Conservation (phyloP, 2,113 vertebrate species). For the Plestiodon gilberti region DNA sequence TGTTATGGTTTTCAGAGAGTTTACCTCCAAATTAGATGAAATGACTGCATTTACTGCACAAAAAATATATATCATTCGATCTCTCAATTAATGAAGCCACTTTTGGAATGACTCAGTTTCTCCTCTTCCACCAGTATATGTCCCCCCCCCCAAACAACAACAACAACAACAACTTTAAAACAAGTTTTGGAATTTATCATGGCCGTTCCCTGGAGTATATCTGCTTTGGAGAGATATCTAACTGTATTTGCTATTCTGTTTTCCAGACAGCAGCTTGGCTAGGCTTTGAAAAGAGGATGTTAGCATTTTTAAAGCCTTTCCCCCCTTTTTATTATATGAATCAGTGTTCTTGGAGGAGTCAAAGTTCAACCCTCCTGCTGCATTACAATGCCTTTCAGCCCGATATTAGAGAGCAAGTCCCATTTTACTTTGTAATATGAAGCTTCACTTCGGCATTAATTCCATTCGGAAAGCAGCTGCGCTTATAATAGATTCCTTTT, state of each 20-base stretch:
- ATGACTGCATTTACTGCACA: not conserved
- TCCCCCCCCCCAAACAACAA: not conserved
- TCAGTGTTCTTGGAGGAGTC: slow-evolving; percentile 76
- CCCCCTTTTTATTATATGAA: slow-evolving; percentile 75
- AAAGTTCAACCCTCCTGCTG: slow-evolving; percentile 77
- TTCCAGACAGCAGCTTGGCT: slow-evolving; percentile 63
- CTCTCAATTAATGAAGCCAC: not conserved
- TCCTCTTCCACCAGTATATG: slow-evolving; percentile 9
- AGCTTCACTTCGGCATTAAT: slow-evolving; percentile 76
- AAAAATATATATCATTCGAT: slow-evolving; percentile 35
- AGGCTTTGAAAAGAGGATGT: slow-evolving; percentile 65
- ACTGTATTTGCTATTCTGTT: slow-evolving; percentile 61
- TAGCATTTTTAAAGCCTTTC: slow-evolving; percentile 77
- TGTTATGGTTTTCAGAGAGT: not conserved
- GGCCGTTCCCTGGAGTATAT: slow-evolving; percentile 38
- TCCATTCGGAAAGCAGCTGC: slow-evolving; percentile 77
- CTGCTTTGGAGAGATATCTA: slow-evolving; percentile 42
- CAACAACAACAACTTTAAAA: slow-evolving; percentile 41
- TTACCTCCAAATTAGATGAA: not conserved
- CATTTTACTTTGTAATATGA: slow-evolving; percentile 80
- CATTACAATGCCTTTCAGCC: slow-evolving; percentile 78
- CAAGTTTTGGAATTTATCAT: slow-evolving; percentile 42
- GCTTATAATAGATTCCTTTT: slow-evolving; percentile 79
- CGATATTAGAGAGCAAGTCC: slow-evolving; percentile 76
- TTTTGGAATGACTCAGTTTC: not conserved